phyloP scores from a whole-genome alignment of 2,113 vertebrate genomes.

The Ondatra zibethicus region DNA sequence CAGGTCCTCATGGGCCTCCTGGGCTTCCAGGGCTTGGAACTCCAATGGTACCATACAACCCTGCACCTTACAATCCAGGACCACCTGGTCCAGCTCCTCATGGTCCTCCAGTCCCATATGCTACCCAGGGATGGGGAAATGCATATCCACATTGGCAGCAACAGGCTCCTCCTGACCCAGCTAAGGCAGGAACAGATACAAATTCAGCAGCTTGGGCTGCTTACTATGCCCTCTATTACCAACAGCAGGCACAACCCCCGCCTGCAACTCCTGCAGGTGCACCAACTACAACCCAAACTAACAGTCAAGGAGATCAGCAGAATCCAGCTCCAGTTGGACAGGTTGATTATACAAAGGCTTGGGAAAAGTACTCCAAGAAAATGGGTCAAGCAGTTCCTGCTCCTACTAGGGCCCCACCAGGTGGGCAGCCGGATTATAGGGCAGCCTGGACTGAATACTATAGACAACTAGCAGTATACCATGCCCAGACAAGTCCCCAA shows the following conservation, averaged over 20 bases:
- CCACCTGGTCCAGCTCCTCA: too few species aligned
- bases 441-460: slow-evolving; percentile 99
- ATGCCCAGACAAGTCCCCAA: slow-evolving; percentile 96
- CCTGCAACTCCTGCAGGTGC: slow-evolving; percentile 95
- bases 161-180: slow-evolving; percentile 97
- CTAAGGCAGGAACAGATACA: slow-evolving; percentile 97
- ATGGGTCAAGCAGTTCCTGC: slow-evolving; percentile 95
- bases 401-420: slow-evolving; percentile 91
- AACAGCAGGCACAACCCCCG: slow-evolving; percentile 95
- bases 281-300: slow-evolving; percentile 93
- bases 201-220: slow-evolving; percentile 99
- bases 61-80: too few species aligned
- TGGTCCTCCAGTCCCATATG: slow-evolving; percentile 96
- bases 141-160: slow-evolving; percentile 98
- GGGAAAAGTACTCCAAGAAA: slow-evolving; percentile 99
- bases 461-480: slow-evolving; percentile 97
- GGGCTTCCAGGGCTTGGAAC: too few species aligned
- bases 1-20: too few species aligned
- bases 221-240: slow-evolving; percentile 98
- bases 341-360: slow-evolving; percentile 99
- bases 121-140: slow-evolving; percentile 98
- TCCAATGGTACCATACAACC: too few species aligned
- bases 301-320: slow-evolving; percentile 98
- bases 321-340: slow-evolving; percentile 98
- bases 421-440: slow-evolving; percentile 97